Percentiles rank a stretch among this genome's conserved stretches.
Evolutionary conservation across 1,140 invertebrate genomes (phyloP).

Genomic region (Drosophila biarmipes): DNA sequence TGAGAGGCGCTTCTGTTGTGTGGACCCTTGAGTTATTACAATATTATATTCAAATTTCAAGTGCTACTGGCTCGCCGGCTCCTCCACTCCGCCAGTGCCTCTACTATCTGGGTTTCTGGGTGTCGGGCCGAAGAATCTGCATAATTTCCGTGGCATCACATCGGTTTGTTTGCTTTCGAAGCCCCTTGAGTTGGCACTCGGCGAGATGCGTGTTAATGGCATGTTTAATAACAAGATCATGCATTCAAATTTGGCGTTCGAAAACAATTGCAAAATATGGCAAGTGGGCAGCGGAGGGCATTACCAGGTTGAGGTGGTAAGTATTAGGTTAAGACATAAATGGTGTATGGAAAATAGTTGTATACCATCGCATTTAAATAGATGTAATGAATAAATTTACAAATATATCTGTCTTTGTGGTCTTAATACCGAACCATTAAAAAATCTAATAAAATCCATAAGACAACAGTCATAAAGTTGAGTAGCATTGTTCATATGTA

Average conservation of each 20-base stretch:
- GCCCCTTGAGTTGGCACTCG: constrained; percentile 69
- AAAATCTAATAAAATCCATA: neutral
- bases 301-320: constrained; percentile 2
- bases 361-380: no score
- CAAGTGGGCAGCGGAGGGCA: neutral
- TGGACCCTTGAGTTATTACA: constrained; percentile 79
- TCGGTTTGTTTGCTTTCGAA: constrained; percentile 68
- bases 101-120: constrained; percentile 2
- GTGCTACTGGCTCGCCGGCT: constrained; percentile 67
- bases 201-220: constrained; percentile 59
- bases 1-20: constrained; percentile 83
- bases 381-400: neutral
- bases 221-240: constrained; percentile 73
- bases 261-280: constrained; percentile 32
- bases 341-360: neutral
- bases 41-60: constrained; percentile 79
- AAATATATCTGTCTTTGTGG: neutral
- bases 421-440: no score
- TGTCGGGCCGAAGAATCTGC: constrained; percentile 58
- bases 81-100: constrained; percentile 9
- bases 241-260: constrained; percentile 42
- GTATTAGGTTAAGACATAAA: neutral
- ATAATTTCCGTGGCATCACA: constrained; percentile 59
- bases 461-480: neutral
- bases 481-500: neutral